A percentile compares a stretch with the other conserved stretches of the same genome.
These are phyloP conservation scores for Eptesicus fuscus DNA, from an alignment of 2,113 vertebrate genomes.

Conservation along the genomic window DNA sequence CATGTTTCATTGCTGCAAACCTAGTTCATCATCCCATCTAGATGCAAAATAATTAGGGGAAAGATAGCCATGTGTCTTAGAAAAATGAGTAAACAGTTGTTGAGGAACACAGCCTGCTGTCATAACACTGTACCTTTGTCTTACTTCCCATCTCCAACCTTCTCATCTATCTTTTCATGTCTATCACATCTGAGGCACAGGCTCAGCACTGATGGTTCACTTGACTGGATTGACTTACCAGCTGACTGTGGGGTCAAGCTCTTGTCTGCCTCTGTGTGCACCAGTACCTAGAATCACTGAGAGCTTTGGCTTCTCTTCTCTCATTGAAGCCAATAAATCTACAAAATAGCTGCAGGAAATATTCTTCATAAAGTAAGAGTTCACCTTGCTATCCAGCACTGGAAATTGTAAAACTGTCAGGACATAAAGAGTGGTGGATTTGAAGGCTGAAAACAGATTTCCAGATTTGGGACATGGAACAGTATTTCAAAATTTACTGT, in stretches of 20 bases:
- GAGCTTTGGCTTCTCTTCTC: background rate
- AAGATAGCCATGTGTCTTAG: background rate
- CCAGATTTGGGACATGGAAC: background rate
- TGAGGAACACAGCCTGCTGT: background rate
- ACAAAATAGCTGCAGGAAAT: background rate
- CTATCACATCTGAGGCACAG: background rate
- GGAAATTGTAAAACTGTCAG: background rate
- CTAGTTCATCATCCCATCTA: background rate
- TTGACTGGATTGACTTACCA: background rate
- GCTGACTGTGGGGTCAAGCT: background rate
- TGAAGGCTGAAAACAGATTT: background rate
- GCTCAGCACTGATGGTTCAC: background rate
- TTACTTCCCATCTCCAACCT: background rate
- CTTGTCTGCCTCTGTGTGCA: background rate
- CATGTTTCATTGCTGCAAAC: background rate
- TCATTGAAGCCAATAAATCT: background rate
- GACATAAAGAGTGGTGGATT: background rate
- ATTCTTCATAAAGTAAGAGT: background rate
- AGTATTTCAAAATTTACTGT: background rate
- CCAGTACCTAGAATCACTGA: background rate
- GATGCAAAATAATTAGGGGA: background rate
- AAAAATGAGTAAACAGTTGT: background rate
- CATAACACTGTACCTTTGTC: background rate
- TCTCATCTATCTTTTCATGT: background rate
- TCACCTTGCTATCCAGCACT: background rate